phyloP scores from a whole-genome alignment of 2,888 invertebrate genomes.

The Galeopsomyia nigrocyanea region DNA sequence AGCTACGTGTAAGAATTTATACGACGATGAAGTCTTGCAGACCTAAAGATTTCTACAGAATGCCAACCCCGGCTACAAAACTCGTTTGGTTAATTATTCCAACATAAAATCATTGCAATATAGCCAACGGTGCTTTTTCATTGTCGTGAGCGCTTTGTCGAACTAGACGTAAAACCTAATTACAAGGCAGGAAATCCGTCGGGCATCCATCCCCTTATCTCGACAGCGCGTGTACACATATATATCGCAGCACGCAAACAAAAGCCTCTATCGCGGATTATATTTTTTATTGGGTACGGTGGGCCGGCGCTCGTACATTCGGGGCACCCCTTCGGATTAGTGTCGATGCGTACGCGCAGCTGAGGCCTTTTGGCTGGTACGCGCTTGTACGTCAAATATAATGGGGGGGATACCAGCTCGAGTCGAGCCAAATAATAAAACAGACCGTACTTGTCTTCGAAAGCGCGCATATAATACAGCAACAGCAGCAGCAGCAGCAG shows the following conservation, averaged over 20 bases:
- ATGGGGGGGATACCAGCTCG: background rate
- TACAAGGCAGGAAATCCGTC: conserved; percentile 39
- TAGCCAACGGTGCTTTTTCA: too few relatives aligned
- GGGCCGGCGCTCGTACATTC: conserved; percentile 22
- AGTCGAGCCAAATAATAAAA: conserved; percentile 27
- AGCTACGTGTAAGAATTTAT: too few relatives aligned
- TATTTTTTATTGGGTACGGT: conserved; percentile 55
- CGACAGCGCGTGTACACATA: background rate
- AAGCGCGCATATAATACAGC: too few relatives aligned
- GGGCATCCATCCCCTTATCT: conserved; percentile 38
- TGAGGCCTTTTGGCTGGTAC: conserved; percentile 49
- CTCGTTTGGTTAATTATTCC: too few relatives aligned
- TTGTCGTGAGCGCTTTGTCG: too few relatives aligned
- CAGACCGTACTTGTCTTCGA: conserved; percentile 30
- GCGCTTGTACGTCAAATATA: conserved; percentile 5
- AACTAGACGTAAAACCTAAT: conserved; percentile 21
- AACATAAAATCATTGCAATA: too few relatives aligned
- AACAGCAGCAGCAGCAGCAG: too few relatives aligned
- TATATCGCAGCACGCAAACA: conserved; percentile 27
- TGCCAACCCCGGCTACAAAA: too few relatives aligned
- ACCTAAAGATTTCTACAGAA: too few relatives aligned
- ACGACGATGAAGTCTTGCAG: too few relatives aligned
- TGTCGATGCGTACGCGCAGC: conserved; percentile 55
- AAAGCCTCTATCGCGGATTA: conserved; percentile 58
- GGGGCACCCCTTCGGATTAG: conserved; percentile 54